phyloP scores from a whole-genome alignment of 2,888 invertebrate genomes.

The Melanchra persicariae region DNA sequence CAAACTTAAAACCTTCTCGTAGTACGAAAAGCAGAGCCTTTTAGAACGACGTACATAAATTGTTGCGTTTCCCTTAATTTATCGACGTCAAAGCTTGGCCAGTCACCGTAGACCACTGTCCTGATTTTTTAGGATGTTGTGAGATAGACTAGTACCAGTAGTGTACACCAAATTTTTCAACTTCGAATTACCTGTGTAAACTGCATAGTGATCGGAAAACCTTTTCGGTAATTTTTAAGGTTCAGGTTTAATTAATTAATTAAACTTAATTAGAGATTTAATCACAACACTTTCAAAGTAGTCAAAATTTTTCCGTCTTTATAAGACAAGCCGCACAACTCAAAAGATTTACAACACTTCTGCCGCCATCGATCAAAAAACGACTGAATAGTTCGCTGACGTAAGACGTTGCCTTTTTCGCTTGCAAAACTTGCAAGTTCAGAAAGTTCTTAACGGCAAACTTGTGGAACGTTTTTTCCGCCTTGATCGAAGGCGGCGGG shows the following conservation, averaged over 20 bases:
- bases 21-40: neutral
- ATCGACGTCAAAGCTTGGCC: neutral
- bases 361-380: conserved; percentile 45
- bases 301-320: neutral
- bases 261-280: too few species aligned
- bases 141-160: too few species aligned
- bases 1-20: neutral
- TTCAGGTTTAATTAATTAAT: too few species aligned
- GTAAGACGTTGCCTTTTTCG: conserved; percentile 56
- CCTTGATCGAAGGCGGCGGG: conserved; percentile 58
- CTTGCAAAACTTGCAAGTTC: conserved; percentile 52
- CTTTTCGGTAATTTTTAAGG: too few species aligned
- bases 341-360: conserved; percentile 31
- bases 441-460: conserved; percentile 59
- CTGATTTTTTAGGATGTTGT: too few species aligned
- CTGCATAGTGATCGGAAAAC: too few species aligned
- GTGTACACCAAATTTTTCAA: too few species aligned
- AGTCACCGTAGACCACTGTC: too few species aligned
- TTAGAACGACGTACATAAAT: neutral
- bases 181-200: too few species aligned
- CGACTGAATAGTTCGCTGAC: conserved; percentile 31
- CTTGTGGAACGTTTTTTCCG: conserved; percentile 61
- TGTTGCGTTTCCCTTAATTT: neutral
- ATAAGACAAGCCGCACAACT: conserved; percentile 15
- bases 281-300: too few species aligned